These are phyloP conservation scores for Symphodus melops DNA, from an alignment of 2,113 vertebrate genomes.

Conservation along the genomic window DNA sequence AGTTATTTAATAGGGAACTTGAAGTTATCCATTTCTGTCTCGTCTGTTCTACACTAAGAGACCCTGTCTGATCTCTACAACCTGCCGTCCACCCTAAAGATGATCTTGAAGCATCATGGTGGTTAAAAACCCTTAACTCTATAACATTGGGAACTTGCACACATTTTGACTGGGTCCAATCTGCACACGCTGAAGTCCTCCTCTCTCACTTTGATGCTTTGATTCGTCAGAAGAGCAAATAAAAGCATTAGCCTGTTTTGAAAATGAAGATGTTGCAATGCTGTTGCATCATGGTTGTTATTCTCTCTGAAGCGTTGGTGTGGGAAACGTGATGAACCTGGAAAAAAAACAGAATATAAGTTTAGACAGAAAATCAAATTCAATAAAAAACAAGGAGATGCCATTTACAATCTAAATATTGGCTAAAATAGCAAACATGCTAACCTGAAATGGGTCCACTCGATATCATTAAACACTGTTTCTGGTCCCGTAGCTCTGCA, in stretches of 20 bases:
- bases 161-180: neutral
- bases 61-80: neutral
- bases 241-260: neutral
- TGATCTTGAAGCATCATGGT: neutral
- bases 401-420: no score
- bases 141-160: neutral
- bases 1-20: no score
- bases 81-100: neutral
- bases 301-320: slow-evolving; percentile 1
- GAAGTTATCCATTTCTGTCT: no score
- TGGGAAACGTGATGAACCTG: neutral
- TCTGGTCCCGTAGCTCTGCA: no score
- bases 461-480: no score
- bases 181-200: neutral
- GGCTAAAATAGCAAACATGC: no score
- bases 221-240: neutral
- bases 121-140: neutral
- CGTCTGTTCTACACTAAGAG: no score
- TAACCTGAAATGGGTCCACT: no score
- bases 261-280: slow-evolving; percentile 12
- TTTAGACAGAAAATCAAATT: no score
- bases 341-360: neutral
- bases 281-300: slow-evolving; percentile 9
- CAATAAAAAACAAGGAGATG: no score
- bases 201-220: neutral